Evolutionary conservation across 2,113 vertebrate species (phyloP), one percentile per base, ranked within the genome.

Genomic region (Raja brachyura): DNA sequence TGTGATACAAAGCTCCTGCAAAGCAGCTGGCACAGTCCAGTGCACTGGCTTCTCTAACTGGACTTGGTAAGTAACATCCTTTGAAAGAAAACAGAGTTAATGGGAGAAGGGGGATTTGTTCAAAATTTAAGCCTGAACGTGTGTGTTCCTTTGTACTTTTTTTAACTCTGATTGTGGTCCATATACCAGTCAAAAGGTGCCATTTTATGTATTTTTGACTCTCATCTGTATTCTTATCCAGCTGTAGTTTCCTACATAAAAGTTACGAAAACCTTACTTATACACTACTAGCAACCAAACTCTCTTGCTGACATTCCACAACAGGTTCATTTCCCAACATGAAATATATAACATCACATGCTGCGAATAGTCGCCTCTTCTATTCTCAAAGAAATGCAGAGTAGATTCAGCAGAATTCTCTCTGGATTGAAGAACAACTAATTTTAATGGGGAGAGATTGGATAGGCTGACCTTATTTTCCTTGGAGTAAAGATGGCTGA

Each of bases 1-100:
- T 99, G 99, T 99, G 99, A 99, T 99, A 99, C 98, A 99, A 99
- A 99, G 99, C 99, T 98, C 99, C 99, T 99, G 98, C 99, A 98
- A 99, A 99, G 98, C 99, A 99, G 98, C 98, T 99, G 98, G 99
- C 98, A 98, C 98, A 99, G 99, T 99, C 99, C 98, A 99, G 98
- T 99, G 99, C 99, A 98, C 97, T 99, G 98, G 98, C 98, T 98
- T 99, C 98, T 97, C 98, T 99, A 95, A 98, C 98, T 96, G 98
- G 98, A 96, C 98, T 99, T 96, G 98, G 99, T 99, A 98, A 99
- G 99, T 99, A 96, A 94, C 96, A 94, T 96, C 95, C 94, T 96
- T 96, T 96, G 96, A 97, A 97, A 94, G 94, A 94, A 76, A 25
- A 68, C 76, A 48, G 90, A 81, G 93, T 90, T 94, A 92, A 92